phyloP scores from a whole-genome alignment of 2,888 invertebrate species.

The Nymphalis urticae region DNA sequence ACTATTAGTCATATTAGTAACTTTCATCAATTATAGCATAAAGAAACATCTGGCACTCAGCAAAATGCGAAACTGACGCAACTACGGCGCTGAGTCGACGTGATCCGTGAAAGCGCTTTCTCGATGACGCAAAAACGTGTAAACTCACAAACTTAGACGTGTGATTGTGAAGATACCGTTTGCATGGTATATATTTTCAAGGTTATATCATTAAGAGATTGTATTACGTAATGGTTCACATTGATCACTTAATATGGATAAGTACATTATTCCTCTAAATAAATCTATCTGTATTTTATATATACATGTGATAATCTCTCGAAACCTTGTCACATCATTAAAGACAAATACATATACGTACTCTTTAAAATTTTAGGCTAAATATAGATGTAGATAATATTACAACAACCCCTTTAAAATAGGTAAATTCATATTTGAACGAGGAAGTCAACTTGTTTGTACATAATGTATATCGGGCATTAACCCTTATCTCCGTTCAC shows the following conservation, averaged over 20 bases:
- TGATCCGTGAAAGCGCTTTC: slow-evolving; percentile 46
- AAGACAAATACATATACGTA: too few species aligned
- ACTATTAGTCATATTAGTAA: slow-evolving; percentile 2
- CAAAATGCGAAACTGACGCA: slow-evolving; percentile 35
- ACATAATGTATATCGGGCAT: slow-evolving; percentile 24
- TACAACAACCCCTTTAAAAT: too few species aligned
- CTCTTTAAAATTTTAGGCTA: too few species aligned
- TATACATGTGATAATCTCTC: too few species aligned
- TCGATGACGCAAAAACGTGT: slow-evolving; percentile 44
- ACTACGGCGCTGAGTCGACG: slow-evolving; percentile 29
- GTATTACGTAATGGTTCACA: not conserved
- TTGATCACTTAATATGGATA: not conserved
- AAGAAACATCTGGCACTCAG: slow-evolving; percentile 15
- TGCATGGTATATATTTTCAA: not conserved
- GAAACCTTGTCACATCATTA: too few species aligned
- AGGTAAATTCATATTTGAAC: not conserved
- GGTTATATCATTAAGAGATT: slow-evolving; percentile 1
- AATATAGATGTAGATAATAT: too few species aligned
- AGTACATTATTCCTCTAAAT: not conserved
- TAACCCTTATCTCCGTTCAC: slow-evolving; percentile 11
- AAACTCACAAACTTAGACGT: slow-evolving; percentile 31
- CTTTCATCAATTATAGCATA: slow-evolving; percentile 9
- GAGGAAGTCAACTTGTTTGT: slow-evolving; percentile 23
- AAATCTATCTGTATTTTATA: too few species aligned
- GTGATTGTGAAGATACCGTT: slow-evolving; percentile 26